Evolutionary conservation across 2,797 vertebrate genomes (phyloP).

Genomic region (Eospalax fontanierii): DNA sequence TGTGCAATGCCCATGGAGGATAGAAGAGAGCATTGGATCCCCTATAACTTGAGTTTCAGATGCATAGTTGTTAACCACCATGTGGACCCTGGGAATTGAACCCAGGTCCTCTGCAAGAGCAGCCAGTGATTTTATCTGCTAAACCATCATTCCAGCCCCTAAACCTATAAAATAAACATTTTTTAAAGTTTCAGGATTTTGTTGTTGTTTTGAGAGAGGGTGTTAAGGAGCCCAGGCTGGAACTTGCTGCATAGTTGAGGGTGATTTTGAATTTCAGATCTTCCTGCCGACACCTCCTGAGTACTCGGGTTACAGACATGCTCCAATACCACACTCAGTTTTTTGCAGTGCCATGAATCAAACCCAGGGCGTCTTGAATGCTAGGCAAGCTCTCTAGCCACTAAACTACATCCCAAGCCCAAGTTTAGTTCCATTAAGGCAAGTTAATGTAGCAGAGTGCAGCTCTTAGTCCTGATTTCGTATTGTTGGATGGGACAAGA

Average conservation of each 20-base stretch:
- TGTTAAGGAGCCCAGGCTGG: neutral
- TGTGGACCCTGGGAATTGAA: no score
- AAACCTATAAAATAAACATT: no score
- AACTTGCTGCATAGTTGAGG: neutral
- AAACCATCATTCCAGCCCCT: no score
- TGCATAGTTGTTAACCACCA: no score
- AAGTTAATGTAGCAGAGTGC: neutral
- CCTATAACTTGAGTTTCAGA: no score
- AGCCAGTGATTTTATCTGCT: no score
- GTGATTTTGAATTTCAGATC: neutral
- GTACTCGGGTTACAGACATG: neutral
- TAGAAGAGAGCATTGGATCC: no score
- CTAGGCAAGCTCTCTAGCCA: neutral
- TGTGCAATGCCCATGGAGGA: no score
- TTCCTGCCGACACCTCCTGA: neutral
- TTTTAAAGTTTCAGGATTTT: no score
- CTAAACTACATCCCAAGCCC: neutral
- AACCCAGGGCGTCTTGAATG: neutral
- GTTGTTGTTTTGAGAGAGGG: neutral
- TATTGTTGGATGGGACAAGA: neutral
- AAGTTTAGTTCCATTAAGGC: neutral
- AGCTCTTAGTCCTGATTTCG: slow-evolving; percentile 9
- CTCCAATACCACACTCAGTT: neutral
- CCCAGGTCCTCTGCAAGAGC: no score
- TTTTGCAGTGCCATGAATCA: neutral